phyloP scores from a whole-genome alignment of 2,888 invertebrate species.

The Itoplectis maculator region DNA sequence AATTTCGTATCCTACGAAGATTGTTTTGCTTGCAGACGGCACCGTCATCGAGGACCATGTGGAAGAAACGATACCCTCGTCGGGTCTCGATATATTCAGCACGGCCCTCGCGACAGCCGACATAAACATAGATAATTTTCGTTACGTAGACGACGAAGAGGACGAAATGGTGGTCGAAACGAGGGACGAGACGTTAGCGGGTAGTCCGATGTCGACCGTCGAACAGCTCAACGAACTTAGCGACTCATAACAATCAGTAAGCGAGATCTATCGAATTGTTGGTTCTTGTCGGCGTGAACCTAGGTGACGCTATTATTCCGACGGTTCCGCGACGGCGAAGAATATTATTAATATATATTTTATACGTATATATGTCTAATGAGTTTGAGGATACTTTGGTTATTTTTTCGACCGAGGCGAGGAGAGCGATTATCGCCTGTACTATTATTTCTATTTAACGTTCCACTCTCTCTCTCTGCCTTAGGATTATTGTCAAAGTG shows the following conservation, averaged over 20 bases:
- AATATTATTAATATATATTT: conserved; percentile 61
- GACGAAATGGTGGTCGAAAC: conserved; percentile 77
- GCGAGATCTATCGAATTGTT: conserved; percentile 58
- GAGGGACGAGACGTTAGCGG: conserved; percentile 38
- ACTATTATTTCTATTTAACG: conserved; percentile 59
- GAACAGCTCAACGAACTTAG: conserved; percentile 72
- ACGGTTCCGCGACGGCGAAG: conserved; percentile 39
- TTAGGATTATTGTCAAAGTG: conserved; percentile 28
- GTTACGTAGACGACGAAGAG: conserved; percentile 84
- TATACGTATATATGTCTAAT: conserved; percentile 55
- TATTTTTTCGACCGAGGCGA: conserved; percentile 31
- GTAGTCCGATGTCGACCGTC: conserved; percentile 70
- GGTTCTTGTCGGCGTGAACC: conserved; percentile 45
- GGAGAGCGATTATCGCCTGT: conserved; percentile 32
- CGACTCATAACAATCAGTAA: conserved; percentile 72
- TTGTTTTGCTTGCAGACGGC: conserved; percentile 65
- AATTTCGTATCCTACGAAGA: conserved; percentile 28
- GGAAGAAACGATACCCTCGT: conserved; percentile 73
- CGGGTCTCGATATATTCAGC: conserved; percentile 86
- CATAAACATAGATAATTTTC: conserved; percentile 86
- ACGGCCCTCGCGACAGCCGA: conserved; percentile 86
- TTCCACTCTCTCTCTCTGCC: conserved; percentile 16
- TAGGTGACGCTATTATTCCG: conserved; percentile 25
- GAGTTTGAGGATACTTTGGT: conserved; percentile 47
- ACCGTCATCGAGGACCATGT: conserved; percentile 70